Evolutionary conservation across 2,888 invertebrate genomes (phyloP).

Genomic region (Cheilosia vulpina): DNA sequence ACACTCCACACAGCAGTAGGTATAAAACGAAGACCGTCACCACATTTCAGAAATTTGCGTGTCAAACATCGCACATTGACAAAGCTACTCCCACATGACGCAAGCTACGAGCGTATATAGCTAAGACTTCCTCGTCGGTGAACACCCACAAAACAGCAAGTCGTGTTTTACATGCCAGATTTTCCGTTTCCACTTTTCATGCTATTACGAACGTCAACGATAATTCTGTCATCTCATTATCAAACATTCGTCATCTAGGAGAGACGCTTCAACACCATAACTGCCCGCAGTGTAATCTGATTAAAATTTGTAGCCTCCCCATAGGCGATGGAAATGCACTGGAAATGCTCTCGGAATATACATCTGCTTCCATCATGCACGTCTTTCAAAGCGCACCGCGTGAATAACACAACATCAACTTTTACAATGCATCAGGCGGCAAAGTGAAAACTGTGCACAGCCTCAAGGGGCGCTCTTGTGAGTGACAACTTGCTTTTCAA

Average conservation of each 20-base stretch:
- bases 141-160: constrained; percentile 8
- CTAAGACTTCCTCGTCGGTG: constrained; percentile 1
- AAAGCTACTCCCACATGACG: background rate
- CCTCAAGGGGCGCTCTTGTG: constrained; percentile 51
- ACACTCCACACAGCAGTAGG: background rate
- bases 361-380: constrained; percentile 56
- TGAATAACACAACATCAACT: constrained; percentile 62
- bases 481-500: constrained; percentile 74
- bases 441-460: constrained; percentile 61
- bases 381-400: constrained; percentile 60
- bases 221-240: constrained; percentile 75
- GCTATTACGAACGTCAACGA: constrained; percentile 66
- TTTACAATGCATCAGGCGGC: constrained; percentile 24
- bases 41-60: background rate
- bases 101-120: background rate
- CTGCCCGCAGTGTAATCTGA: constrained; percentile 71
- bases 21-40: background rate
- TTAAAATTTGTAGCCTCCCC: constrained; percentile 67
- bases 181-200: constrained; percentile 68
- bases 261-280: constrained; percentile 68
- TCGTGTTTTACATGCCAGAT: constrained; percentile 54
- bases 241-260: constrained; percentile 65
- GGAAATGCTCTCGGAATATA: constrained; percentile 24
- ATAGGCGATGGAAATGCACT: constrained; percentile 8
- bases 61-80: background rate